Percentiles rank a stretch among this genome's conserved stretches.
These are phyloP conservation scores for Anneissia japonica DNA, from an alignment of 35 echinoderm and acorn worm species.

Conservation along the genomic window DNA sequence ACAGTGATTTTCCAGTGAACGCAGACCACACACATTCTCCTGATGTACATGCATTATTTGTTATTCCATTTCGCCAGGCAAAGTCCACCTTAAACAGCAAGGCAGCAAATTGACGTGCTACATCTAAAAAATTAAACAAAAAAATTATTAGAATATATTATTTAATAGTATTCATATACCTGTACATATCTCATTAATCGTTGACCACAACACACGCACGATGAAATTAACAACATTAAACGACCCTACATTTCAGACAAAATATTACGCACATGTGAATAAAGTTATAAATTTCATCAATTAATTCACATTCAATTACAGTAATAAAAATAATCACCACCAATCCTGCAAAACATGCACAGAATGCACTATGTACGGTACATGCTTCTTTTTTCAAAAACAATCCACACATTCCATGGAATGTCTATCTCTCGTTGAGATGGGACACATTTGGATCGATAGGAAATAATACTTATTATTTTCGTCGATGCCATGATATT, in stretches of 20 bases:
- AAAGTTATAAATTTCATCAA: too few species aligned
- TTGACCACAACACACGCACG: too few species aligned
- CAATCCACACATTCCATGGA: constrained; percentile 41
- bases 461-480: not conserved
- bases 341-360: constrained; percentile 51
- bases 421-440: constrained; percentile 16
- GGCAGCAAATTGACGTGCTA: constrained; percentile 37
- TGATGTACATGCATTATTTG: constrained; percentile 43
- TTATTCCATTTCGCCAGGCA: constrained; percentile 46
- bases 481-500: not conserved
- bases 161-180: too few species aligned
- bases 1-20: constrained; percentile 5
- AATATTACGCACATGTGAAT: too few species aligned
- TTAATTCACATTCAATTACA: too few species aligned
- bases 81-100: constrained; percentile 53
- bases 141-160: too few species aligned
- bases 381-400: constrained; percentile 15
- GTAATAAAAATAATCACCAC: not conserved
- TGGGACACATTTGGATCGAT: constrained; percentile 14
- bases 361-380: constrained; percentile 12
- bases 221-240: too few species aligned
- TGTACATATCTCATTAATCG: too few species aligned
- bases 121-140: too few species aligned
- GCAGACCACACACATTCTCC: constrained; percentile 39
- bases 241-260: too few species aligned